Conservation (phyloP, 2,113 vertebrate species). For the Climacteris rufus region DNA sequence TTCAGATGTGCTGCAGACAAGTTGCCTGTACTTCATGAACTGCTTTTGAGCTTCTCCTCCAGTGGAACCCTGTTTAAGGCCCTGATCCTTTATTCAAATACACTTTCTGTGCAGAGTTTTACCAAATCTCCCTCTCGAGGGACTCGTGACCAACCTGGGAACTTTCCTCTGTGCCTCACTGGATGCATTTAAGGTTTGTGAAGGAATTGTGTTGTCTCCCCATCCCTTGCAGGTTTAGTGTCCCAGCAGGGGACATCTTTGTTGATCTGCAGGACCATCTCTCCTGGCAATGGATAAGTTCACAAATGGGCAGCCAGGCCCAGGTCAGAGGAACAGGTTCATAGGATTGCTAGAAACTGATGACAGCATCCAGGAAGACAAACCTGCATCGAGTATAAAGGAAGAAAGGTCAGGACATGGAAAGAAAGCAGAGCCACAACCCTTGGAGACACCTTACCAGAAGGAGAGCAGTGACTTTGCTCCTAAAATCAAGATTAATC, state of each 20-base stretch:
- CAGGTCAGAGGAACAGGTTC: conserved; percentile 42
- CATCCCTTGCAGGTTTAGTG: background rate
- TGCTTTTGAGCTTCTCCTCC: background rate
- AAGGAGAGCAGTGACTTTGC: conserved; percentile 56
- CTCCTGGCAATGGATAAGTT: conserved; percentile 44
- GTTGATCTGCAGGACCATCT: background rate
- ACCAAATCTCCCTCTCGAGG: background rate
- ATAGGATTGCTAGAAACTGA: conserved; percentile 50
- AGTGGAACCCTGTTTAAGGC: background rate
- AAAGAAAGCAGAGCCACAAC: background rate
- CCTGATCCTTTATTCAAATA: background rate
- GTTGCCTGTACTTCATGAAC: background rate
- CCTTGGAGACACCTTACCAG: conserved; percentile 68
- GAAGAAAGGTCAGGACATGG: background rate
- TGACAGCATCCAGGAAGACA: conserved; percentile 43
- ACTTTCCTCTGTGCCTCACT: accelerated
- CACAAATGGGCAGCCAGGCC: conserved; percentile 8
- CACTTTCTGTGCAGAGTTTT: background rate
- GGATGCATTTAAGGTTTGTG: accelerated
- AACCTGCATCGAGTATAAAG: background rate
- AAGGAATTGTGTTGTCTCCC: background rate
- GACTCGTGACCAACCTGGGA: background rate
- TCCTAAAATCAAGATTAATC: conserved; percentile 66
- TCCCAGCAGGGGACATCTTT: background rate
- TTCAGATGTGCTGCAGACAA: background rate